Evolutionary conservation across 2,888 invertebrate species (phyloP), one percentile per base, ranked within the genome.

Genomic region (Sphinx pinastri): DNA sequence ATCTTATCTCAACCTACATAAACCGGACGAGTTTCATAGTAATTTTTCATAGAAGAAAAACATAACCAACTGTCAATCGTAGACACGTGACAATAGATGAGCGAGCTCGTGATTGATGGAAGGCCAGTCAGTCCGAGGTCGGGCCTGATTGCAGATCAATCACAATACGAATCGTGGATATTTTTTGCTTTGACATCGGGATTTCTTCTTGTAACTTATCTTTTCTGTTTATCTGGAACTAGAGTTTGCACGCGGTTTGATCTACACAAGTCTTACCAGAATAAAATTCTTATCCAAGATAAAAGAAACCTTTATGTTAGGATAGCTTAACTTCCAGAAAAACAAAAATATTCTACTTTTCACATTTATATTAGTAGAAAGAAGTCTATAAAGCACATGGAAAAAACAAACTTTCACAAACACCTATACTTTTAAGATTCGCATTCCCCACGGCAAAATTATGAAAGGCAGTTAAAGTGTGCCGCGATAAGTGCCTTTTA

Each of bases 101-200:
- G 71, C 72, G 78, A 76, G 75, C 79, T 73, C 16, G 79, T 88
- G 88, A 88, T 89, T 85, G 88, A 88, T 88, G 85, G 74, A 77
- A 77, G 77, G 81, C 82, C 82, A 77, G 72, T 71, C 70, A 75
- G 78, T 75, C 76, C 70, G 70, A 71, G 77, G 75, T 74, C 76
- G 73, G 70, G 68, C 25, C 75, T 79, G 80, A 83, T 83, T 78
- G 78, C 78, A 79, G 86, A 88, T 88, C 87, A 85, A 88, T 88
- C 88, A 87, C 83, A 76, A 80, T 76, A 73, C 71, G 71, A 78
- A 72, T 73, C 45, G 31, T 31, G 31, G 69, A 45, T 68, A 69
- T 38, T 69, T 63, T 63, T 69, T 69, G 45, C 63, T 45, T 54
- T 63, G 45, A 54, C 45, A 13, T 16, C 10, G 52, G 47, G 2